A percentile compares a stretch with the other conserved stretches of the same genome.
Evolutionary conservation across 2,113 vertebrate species (phyloP).

Genomic region (Gymnorhina tibicen): DNA sequence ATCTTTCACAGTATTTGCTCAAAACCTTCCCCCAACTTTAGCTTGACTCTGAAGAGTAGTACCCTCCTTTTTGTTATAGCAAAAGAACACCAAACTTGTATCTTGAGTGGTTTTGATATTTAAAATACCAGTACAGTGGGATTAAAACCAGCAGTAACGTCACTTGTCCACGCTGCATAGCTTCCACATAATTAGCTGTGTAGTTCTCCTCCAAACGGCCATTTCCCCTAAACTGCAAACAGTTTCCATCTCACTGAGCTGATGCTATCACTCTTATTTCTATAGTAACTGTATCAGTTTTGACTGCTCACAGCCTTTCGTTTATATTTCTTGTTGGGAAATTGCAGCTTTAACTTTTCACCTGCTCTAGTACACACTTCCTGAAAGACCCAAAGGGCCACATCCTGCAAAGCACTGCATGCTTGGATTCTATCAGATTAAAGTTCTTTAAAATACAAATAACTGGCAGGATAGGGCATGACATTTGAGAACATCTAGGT

Average conservation of each 20-base stretch:
- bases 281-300: conserved; percentile 8
- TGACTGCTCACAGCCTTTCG: neutral
- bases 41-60: neutral
- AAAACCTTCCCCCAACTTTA: neutral
- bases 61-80: neutral
- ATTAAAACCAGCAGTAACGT: neutral
- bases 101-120: neutral
- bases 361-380: neutral
- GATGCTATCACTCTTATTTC: neutral
- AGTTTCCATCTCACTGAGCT: neutral
- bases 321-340: neutral
- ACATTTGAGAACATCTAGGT: neutral
- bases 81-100: neutral
- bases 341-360: neutral
- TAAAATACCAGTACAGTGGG: neutral
- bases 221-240: neutral
- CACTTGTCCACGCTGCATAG: neutral
- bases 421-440: neutral
- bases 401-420: neutral
- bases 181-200: neutral
- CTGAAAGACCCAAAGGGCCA: neutral
- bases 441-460: neutral
- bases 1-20: neutral
- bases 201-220: neutral
- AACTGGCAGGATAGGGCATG: neutral